phyloP scores from a whole-genome alignment of 2,888 invertebrate species.

The Brachyptera risi region DNA sequence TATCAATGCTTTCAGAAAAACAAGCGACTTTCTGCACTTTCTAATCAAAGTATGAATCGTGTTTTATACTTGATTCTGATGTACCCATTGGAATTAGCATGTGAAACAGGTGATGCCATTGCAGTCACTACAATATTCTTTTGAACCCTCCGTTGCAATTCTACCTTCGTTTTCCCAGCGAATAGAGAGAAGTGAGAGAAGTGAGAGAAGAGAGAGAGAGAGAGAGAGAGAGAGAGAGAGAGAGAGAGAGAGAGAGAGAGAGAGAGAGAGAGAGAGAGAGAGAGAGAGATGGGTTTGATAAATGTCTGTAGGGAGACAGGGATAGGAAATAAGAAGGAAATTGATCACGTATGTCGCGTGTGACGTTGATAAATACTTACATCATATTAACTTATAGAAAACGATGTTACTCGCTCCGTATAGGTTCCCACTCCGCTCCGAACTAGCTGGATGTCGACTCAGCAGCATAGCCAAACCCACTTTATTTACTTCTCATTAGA shows the following conservation, averaged over 20 bases:
- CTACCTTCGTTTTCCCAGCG: too few species aligned
- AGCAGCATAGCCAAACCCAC: conserved; percentile 1
- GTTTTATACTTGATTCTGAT: too few species aligned
- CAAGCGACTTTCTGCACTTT: too few species aligned
- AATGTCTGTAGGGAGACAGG: conserved; percentile 10
- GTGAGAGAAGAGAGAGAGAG: neutral
- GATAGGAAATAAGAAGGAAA: conserved; percentile 7
- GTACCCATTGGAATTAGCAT: too few species aligned
- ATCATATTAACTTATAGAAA: conserved; percentile 21
- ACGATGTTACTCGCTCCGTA: conserved; percentile 8
- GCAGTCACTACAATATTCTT: too few species aligned
- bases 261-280: neutral
- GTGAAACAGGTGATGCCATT: too few species aligned
- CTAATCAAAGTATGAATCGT: too few species aligned
- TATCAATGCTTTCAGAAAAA: too few species aligned
- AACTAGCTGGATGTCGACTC: too few species aligned
- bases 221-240: neutral
- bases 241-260: neutral
- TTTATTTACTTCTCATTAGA: conserved; percentile 8
- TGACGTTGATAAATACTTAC: conserved; percentile 19
- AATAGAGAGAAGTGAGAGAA: too few species aligned
- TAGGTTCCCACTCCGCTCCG: too few species aligned
- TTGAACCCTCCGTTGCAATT: too few species aligned
- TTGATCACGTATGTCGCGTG: conserved; percentile 17
- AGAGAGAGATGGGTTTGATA: conserved; percentile 2